Evolutionary conservation across 2,888 invertebrate species (phyloP).

Genomic region (Omphaloscelis lunosa): DNA sequence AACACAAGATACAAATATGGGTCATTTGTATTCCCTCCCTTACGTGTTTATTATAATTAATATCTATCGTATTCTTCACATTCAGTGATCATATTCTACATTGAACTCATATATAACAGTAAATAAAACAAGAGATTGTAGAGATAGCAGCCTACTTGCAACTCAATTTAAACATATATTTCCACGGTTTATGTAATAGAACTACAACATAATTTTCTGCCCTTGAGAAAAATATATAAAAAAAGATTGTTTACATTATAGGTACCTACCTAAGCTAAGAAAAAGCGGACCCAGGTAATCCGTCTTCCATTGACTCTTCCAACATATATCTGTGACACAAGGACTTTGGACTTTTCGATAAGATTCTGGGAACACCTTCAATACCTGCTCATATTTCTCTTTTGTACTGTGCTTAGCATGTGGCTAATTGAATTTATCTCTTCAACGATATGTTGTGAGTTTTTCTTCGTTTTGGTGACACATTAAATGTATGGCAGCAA

Average conservation of each 20-base stretch:
- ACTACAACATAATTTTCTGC: background rate
- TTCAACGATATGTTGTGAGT: slow-evolving; percentile 12
- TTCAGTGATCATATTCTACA: background rate
- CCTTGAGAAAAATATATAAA: background rate
- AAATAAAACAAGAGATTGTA: background rate
- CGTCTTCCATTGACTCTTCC: slow-evolving; percentile 4
- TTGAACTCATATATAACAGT: no score
- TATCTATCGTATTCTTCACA: background rate
- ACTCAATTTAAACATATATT: no score
- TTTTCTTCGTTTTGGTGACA: slow-evolving; percentile 1
- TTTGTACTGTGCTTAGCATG: slow-evolving; percentile 38
- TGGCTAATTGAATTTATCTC: slow-evolving; percentile 16
- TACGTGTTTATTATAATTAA: background rate
- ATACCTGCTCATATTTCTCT: slow-evolving; percentile 8
- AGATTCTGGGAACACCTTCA: slow-evolving; percentile 4
- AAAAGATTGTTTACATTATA: slow-evolving; percentile 17
- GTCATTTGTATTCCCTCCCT: no score
- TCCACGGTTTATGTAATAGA: background rate
- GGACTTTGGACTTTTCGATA: slow-evolving; percentile 3
- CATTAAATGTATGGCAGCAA: background rate
- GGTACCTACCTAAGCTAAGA: slow-evolving; percentile 27
- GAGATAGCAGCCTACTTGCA: background rate
- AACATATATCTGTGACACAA: slow-evolving; percentile 10
- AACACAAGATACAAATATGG: background rate
- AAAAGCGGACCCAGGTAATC: slow-evolving; percentile 28